Percentiles rank a stretch among this genome's conserved stretches.
Evolutionary conservation across 1,140 invertebrate species (phyloP).

Genomic region (Antheraea mylitta): DNA sequence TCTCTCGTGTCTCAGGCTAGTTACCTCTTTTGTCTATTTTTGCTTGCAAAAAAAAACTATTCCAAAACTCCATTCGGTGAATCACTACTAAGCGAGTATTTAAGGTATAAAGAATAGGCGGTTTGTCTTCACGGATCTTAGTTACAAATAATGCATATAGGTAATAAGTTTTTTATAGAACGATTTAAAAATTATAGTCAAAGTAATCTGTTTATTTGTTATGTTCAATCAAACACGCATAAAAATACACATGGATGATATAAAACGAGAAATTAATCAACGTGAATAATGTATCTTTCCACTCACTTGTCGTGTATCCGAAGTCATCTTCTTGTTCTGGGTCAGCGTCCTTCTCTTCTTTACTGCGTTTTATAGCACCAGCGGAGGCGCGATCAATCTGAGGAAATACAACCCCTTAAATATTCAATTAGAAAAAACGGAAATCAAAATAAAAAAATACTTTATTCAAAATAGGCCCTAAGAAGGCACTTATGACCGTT

Average conservation of each 20-base stretch:
- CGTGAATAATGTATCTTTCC: slow-evolving; percentile 74
- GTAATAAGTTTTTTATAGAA: not conserved
- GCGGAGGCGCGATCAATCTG: slow-evolving; percentile 94
- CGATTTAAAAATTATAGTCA: not conserved
- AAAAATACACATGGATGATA: slow-evolving; percentile 65
- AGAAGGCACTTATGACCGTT: too few relatives aligned
- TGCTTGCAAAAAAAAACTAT: too few relatives aligned
- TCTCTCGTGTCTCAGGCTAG: too few relatives aligned
- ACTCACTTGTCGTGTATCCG: slow-evolving; percentile 95
- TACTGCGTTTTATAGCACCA: slow-evolving; percentile 88
- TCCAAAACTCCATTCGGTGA: too few relatives aligned
- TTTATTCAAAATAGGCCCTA: too few relatives aligned
- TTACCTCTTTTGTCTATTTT: too few relatives aligned
- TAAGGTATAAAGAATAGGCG: too few relatives aligned
- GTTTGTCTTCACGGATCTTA: too few relatives aligned
- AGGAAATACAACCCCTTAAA: not conserved
- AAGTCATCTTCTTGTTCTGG: slow-evolving; percentile 92
- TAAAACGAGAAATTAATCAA: slow-evolving; percentile 64
- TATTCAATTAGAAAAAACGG: not conserved
- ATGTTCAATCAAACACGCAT: slow-evolving; percentile 60
- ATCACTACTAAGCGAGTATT: too few relatives aligned
- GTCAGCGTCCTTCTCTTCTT: slow-evolving; percentile 88
- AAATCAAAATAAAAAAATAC: too few relatives aligned
- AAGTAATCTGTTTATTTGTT: slow-evolving; percentile 16
- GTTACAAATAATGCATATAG: too few relatives aligned